Evolutionary conservation across 2,888 invertebrate species (phyloP).

Genomic region (Tribolium freemani): DNA sequence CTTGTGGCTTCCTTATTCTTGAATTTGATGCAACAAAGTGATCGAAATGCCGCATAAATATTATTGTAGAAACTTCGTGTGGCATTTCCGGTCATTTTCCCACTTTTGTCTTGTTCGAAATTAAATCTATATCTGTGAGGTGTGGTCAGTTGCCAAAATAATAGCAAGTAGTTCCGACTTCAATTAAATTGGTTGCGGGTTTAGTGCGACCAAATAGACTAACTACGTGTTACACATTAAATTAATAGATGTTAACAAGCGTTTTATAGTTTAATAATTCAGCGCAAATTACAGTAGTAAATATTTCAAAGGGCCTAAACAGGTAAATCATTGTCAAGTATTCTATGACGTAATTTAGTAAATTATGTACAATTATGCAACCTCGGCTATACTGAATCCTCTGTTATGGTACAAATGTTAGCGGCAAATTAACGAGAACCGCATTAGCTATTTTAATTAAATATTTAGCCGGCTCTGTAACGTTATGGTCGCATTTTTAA

Average conservation of each 20-base stretch:
- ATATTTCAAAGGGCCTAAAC: slow-evolving; percentile 42
- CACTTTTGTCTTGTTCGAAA: slow-evolving; percentile 4
- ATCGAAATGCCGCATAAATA: slow-evolving; percentile 32
- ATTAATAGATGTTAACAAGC: slow-evolving; percentile 44
- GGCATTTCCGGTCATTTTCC: slow-evolving; percentile 20
- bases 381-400: slow-evolving; percentile 5
- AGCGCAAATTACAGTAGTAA: slow-evolving; percentile 40
- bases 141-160: slow-evolving; percentile 14
- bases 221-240: slow-evolving; percentile 37
- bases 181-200: slow-evolving; percentile 26
- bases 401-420: slow-evolving; percentile 9
- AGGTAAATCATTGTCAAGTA: slow-evolving; percentile 39
- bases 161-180: slow-evolving; percentile 5
- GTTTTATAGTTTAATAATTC: slow-evolving; percentile 47
- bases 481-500: background rate
- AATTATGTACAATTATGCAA: slow-evolving; percentile 33
- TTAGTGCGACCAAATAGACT: slow-evolving; percentile 28
- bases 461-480: background rate
- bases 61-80: slow-evolving; percentile 20
- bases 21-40: background rate
- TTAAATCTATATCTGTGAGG: slow-evolving; percentile 5
- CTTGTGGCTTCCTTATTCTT: background rate
- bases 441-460: slow-evolving; percentile 13
- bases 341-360: slow-evolving; percentile 33
- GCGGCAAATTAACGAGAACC: slow-evolving; percentile 10